Conservation (phyloP, 2,113 vertebrate species). For the Cyanoderma ruficeps region DNA sequence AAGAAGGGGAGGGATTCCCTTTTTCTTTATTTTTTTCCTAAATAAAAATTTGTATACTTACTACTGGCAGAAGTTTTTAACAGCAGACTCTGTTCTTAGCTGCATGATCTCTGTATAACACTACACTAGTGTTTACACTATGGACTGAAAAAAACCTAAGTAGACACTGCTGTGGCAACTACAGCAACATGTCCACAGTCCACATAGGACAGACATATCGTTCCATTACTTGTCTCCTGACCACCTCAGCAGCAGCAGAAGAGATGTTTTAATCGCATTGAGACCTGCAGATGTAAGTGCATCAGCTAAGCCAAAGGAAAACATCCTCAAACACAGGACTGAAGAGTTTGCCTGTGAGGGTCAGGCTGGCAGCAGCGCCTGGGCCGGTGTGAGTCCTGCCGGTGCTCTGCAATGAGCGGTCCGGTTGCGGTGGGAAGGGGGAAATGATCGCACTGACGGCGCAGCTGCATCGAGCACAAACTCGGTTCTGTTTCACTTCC, state of each 20-base stretch:
- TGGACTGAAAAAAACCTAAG: fast-evolving
- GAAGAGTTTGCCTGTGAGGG: too few species aligned
- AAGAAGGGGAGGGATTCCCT: background rate
- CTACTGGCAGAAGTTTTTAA: background rate
- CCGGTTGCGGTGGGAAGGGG: fast-evolving
- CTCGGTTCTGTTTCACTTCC: background rate
- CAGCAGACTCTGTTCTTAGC: background rate
- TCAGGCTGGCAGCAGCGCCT: background rate
- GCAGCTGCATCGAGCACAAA: fast-evolving
- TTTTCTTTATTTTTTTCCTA: background rate
- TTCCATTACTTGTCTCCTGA: too few species aligned
- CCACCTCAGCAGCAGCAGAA: background rate
- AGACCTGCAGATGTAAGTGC: background rate
- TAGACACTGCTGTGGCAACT: background rate
- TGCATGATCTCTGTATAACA: background rate
- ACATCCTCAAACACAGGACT: background rate
- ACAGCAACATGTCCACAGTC: fast-evolving
- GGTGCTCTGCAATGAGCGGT: fast-evolving
- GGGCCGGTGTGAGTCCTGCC: fast-evolving
- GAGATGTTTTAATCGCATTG: background rate
- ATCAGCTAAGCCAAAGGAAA: background rate
- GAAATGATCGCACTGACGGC: fast-evolving
- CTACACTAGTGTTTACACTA: background rate
- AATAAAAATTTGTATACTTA: background rate
- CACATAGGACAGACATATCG: fast-evolving